Percentiles rank a stretch among this genome's conserved stretches.
Conservation (phyloP, 2,888 invertebrate species). For the Apeira syringaria region DNA sequence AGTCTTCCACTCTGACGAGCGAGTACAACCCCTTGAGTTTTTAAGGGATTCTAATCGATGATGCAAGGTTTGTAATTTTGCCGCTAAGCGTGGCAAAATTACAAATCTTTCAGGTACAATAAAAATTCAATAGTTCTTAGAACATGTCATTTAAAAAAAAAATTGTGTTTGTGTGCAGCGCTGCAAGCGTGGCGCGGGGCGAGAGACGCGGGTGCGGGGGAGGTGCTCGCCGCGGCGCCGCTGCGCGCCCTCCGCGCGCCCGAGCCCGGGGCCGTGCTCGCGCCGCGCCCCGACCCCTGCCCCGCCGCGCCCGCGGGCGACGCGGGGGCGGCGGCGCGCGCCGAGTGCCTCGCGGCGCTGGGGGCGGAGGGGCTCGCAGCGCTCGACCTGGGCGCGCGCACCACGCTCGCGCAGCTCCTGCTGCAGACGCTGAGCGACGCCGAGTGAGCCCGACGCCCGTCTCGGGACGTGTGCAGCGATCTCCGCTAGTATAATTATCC, state of each 20-base stretch:
- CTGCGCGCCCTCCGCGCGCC: slow-evolving; percentile 90
- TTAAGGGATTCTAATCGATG: too few species aligned
- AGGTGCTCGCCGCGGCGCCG: slow-evolving; percentile 63
- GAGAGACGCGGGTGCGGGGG: slow-evolving; percentile 20
- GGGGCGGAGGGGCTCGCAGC: slow-evolving; percentile 1
- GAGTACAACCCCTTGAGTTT: too few species aligned
- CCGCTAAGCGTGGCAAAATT: too few species aligned
- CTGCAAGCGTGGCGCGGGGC: slow-evolving; percentile 32
- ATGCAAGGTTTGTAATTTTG: too few species aligned
- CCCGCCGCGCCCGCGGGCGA: slow-evolving; percentile 12
- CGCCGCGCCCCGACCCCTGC: slow-evolving; percentile 31
- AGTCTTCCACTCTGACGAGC: too few species aligned
- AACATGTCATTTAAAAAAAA: too few species aligned
- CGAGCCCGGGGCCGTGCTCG: slow-evolving; percentile 83
- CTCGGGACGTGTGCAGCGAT: too few species aligned
- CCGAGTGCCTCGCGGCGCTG: slow-evolving; percentile 11
- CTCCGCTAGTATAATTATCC: too few species aligned
- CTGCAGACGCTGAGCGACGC: slow-evolving; percentile 24
- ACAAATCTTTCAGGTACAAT: too few species aligned
- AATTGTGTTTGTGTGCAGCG: slow-evolving; percentile 29
- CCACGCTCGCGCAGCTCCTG: slow-evolving; percentile 42
- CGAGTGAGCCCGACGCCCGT: neutral
- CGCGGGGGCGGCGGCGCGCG: neutral
- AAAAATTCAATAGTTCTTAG: too few species aligned
- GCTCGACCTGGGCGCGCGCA: slow-evolving; percentile 47